Evolutionary conservation across 2,888 invertebrate species (phyloP).

Genomic region (Linyphia triangularis): DNA sequence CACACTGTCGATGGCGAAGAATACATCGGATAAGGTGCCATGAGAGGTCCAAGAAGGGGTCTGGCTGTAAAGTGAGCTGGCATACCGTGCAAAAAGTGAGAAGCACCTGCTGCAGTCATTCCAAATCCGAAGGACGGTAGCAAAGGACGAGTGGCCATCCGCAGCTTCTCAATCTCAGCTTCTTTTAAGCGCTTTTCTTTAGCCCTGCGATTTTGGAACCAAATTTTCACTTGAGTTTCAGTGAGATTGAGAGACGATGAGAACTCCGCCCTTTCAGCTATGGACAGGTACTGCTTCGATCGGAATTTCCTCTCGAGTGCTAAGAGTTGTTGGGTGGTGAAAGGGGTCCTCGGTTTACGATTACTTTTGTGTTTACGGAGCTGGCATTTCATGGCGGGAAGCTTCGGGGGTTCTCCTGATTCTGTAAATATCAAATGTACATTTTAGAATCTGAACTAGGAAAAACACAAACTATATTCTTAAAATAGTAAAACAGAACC

Average conservation of each 20-base stretch:
- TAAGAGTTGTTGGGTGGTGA: constrained; percentile 94
- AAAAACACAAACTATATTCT: too few species aligned
- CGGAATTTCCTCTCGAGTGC: constrained; percentile 95
- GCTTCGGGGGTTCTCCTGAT: constrained; percentile 72
- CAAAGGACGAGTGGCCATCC: constrained; percentile 89
- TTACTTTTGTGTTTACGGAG: constrained; percentile 96
- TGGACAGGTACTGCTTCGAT: constrained; percentile 95
- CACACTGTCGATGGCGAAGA: constrained; percentile 60
- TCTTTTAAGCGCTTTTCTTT: constrained; percentile 98
- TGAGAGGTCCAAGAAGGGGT: constrained; percentile 62
- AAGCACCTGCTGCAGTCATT: constrained; percentile 56
- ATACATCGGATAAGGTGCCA: constrained; percentile 74
- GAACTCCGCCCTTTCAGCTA: constrained; percentile 96
- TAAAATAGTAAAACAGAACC: too few species aligned
- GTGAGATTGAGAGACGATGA: constrained; percentile 92
- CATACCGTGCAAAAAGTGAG: constrained; percentile 57
- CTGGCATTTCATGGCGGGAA: constrained; percentile 80
- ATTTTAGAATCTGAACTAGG: too few species aligned
- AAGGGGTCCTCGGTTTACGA: constrained; percentile 96
- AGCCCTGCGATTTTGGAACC: constrained; percentile 82
- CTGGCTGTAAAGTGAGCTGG: constrained; percentile 62
- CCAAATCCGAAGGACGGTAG: constrained; percentile 84
- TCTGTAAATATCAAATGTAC: constrained; percentile 57
- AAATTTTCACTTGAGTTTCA: constrained; percentile 92
- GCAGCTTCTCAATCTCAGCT: constrained; percentile 94